Conservation (phyloP, 92 coral and sea anemone genomes). For the Epizoanthus rinbou region DNA sequence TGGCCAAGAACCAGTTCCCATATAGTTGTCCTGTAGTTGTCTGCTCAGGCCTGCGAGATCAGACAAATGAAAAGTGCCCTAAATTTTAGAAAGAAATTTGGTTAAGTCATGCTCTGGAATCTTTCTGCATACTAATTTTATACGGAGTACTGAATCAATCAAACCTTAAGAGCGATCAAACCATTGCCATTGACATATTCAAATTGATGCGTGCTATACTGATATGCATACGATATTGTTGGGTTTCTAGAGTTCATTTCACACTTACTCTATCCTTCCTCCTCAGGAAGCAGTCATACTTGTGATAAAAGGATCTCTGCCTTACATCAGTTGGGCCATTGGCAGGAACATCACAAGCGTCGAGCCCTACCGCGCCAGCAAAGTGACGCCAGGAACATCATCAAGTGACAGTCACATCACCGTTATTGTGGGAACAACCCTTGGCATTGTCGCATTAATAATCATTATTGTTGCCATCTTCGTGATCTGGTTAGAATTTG, state of each 20-base stretch:
- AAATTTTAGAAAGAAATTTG: no score
- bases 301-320: neutral
- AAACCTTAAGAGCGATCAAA: no score
- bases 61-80: no score
- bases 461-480: conserved; percentile 12
- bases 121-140: no score
- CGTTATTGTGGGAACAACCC: conserved; percentile 7
- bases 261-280: neutral
- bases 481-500: conserved; percentile 12
- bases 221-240: no score
- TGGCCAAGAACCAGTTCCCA: no score
- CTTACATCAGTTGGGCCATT: conserved; percentile 29
- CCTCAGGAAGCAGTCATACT: conserved; percentile 20
- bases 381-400: neutral
- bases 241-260: neutral
- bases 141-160: no score
- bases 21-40: no score
- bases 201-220: no score
- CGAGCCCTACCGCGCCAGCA: conserved; percentile 15
- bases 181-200: no score
- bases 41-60: no score
- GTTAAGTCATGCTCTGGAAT: no score
- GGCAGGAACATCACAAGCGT: conserved; percentile 33
- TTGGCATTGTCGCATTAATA: neutral
- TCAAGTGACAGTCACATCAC: neutral